phyloP scores from a whole-genome alignment of 1,140 invertebrate genomes.

The Stenopsyche tienmushanensis region DNA sequence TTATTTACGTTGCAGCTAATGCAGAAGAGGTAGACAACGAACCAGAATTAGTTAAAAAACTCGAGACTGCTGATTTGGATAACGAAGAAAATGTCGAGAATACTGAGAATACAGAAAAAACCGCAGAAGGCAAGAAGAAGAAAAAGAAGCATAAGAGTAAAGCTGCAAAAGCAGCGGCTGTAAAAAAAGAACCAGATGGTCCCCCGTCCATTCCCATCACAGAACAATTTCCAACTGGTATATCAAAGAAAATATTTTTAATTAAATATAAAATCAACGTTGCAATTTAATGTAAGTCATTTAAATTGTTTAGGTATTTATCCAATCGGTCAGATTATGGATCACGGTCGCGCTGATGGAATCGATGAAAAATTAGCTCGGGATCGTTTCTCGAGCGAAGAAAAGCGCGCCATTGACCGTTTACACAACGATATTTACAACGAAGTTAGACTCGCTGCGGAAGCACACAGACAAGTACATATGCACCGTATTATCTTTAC shows the following conservation, averaged over 20 bases:
- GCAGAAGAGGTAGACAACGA: conserved; percentile 5
- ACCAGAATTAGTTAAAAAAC: conserved; percentile 9
- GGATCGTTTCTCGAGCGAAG: conserved; percentile 86
- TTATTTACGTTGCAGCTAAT: too few species aligned
- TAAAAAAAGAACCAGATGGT: conserved; percentile 67
- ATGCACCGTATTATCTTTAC: too few species aligned
- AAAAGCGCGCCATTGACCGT: conserved; percentile 81
- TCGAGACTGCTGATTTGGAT: conserved; percentile 6
- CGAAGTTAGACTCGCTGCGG: conserved; percentile 92
- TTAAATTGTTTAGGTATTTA: conserved; percentile 58
- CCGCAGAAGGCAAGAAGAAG: conserved; percentile 62
- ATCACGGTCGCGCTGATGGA: conserved; percentile 66
- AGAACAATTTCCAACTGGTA: conserved; percentile 80
- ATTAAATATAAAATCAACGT: not conserved
- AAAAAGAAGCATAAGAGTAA: conserved; percentile 64
- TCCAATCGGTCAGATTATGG: conserved; percentile 79
- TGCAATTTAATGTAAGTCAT: conserved; percentile 13
- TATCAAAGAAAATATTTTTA: not conserved
- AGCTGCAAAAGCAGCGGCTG: conserved; percentile 43
- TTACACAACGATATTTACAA: conserved; percentile 90
- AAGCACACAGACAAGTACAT: conserved; percentile 87
- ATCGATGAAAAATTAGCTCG: conserved; percentile 82
- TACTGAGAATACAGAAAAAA: conserved; percentile 40
- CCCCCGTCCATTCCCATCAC: conserved; percentile 85
- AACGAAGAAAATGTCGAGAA: conserved; percentile 37